phyloP scores from a whole-genome alignment of 2,888 invertebrate species.

The Tenthredo amoena region DNA sequence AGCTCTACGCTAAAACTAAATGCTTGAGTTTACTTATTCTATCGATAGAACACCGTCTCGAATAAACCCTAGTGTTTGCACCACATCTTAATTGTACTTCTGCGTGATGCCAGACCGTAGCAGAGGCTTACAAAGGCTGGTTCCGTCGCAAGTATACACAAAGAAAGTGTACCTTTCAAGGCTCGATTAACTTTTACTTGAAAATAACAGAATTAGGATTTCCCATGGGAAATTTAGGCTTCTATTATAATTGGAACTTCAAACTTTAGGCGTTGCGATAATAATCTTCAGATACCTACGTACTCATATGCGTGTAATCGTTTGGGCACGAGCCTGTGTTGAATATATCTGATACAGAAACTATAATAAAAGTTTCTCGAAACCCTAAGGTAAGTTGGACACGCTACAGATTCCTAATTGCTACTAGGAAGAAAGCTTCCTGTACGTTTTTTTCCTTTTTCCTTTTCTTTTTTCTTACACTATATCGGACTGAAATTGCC shows the following conservation, averaged over 20 bases:
- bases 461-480: neutral
- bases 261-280: neutral
- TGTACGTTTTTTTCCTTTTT: neutral
- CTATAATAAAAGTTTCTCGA: neutral
- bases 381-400: neutral
- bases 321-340: neutral
- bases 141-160: neutral
- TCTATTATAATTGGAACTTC: neutral
- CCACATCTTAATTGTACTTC: constrained; percentile 46
- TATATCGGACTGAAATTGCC: neutral
- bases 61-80: constrained; percentile 17
- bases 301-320: neutral
- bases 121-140: constrained; percentile 8
- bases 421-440: neutral
- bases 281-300: constrained; percentile 5
- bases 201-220: constrained; percentile 17
- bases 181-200: constrained; percentile 19
- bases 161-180: constrained; percentile 30
- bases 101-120: constrained; percentile 35
- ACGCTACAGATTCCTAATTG: neutral
- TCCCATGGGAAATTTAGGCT: neutral
- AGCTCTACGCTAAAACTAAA: neutral
- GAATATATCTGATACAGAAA: neutral
- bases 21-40: neutral
- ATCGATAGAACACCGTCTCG: neutral